Base-by-base conservation (phyloP, 2,888 invertebrate species). In the Drosophila subquinaria region DNA sequence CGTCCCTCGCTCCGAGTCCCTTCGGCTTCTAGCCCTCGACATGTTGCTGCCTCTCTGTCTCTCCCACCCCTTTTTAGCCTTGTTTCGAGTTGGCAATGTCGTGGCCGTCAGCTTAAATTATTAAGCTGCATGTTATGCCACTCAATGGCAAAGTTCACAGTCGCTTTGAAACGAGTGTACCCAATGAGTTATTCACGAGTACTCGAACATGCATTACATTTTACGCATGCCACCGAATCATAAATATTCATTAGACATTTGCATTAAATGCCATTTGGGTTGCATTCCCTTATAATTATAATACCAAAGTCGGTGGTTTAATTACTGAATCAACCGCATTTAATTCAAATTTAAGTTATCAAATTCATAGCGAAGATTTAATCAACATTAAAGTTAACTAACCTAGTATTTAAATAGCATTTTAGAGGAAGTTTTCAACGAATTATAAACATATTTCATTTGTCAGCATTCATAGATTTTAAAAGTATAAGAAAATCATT, bases 221-320 rank as follows among this genome's bases (percentile, higher is more conserved):
- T 69, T 55, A 76, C 68, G 70, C 75, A 65, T 67, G 60, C 59
- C 72, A 69, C 52, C 51, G 67, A 15, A 62, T 57, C 52, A 82
- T 89, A 74, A 81, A 84, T 89, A 84, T 81, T 81, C 79, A 89
- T 81, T 74, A 79, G 67, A 38, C 61, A 79, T 81, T 83, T 69
- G 73, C 79, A 79, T 73, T 70, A 67, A 74, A 69, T 55, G 53
- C 50, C 27, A 17, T 42, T 47, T 57, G 42, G 30, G 23, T 40
- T 61, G 68, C 57, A 62, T 48, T 45, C 33, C 45, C 6, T 4
- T 15, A 42, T 17, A 11, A 27, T 27, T 27, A 27, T 27, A 11
- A 9, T n/a, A 15, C 17, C 4, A 23, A 23, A 45, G 23, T 13
- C 5, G 3, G 3, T 36, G 3, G 15, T 20, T 36, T 35, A 33